phyloP scores from a whole-genome alignment of 2,888 invertebrate genomes.

The Drosophila tanythrix region DNA sequence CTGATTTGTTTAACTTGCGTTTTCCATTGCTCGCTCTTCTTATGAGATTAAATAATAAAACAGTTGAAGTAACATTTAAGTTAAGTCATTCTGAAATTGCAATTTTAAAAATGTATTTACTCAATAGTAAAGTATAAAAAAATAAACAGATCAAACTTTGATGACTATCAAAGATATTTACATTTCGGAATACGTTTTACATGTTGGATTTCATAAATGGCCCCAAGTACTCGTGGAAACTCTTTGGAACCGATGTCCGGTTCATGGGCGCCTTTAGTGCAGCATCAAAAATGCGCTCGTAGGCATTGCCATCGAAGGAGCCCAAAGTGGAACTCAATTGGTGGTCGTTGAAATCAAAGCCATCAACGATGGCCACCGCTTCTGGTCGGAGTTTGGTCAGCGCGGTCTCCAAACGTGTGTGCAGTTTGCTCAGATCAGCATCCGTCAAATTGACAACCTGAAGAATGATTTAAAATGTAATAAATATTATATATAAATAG shows the following conservation, averaged over 20 bases:
- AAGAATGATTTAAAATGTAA: neutral
- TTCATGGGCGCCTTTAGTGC: constrained; percentile 93
- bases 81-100: neutral
- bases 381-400: constrained; percentile 92
- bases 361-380: constrained; percentile 95
- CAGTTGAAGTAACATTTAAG: neutral
- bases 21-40: neutral
- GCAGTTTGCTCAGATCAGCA: constrained; percentile 85
- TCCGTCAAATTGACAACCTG: constrained; percentile 78
- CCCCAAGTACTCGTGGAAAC: constrained; percentile 87
- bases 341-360: constrained; percentile 93
- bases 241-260: constrained; percentile 90
- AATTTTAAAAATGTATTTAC: too few species aligned
- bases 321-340: constrained; percentile 91
- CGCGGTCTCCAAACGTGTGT: constrained; percentile 89
- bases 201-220: constrained; percentile 88
- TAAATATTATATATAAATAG: neutral
- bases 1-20: neutral
- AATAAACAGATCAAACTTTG: neutral
- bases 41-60: neutral
- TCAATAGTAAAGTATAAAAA: neutral
- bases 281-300: constrained; percentile 91
- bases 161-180: neutral
- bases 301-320: constrained; percentile 93
- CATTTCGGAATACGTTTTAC: constrained; percentile 30